These are phyloP conservation scores for Acanthisitta chloris DNA, from an alignment of 2,113 vertebrate species.

Conservation along the genomic window DNA sequence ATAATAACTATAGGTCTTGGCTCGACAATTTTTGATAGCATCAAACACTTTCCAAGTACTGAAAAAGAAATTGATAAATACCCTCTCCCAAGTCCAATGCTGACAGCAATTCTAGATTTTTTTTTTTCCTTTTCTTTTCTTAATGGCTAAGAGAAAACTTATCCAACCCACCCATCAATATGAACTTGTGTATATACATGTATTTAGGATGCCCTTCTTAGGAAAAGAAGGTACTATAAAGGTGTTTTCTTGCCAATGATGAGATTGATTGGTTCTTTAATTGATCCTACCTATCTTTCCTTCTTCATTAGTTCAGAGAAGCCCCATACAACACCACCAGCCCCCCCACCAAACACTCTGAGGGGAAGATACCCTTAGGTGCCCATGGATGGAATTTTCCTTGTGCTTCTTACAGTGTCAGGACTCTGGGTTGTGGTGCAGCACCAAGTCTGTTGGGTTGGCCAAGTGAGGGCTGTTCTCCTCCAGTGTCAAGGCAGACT, in stretches of 20 bases:
- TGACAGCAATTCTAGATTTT: neutral
- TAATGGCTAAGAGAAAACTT: neutral
- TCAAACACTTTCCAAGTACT: neutral
- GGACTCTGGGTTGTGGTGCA: neutral
- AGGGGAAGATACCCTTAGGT: neutral
- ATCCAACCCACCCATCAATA: neutral
- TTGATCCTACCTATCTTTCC: neutral
- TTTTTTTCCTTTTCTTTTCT: neutral
- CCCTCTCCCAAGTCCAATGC: neutral
- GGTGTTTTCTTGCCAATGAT: neutral
- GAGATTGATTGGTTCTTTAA: neutral
- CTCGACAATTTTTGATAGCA: neutral
- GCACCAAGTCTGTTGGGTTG: neutral
- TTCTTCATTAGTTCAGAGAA: constrained; percentile 7
- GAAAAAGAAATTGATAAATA: neutral
- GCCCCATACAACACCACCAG: neutral
- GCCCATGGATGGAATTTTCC: constrained; percentile 25
- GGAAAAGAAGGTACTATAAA: neutral
- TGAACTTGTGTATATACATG: neutral
- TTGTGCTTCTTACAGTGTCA: constrained; percentile 31
- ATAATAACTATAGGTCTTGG: neutral
- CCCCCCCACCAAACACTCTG: neutral
- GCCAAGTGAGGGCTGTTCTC: neutral
- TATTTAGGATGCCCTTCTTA: neutral
- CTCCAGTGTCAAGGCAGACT: neutral